Evolutionary conservation across 2,888 invertebrate genomes (phyloP).

Genomic region (Tetramorium bicarinatum): DNA sequence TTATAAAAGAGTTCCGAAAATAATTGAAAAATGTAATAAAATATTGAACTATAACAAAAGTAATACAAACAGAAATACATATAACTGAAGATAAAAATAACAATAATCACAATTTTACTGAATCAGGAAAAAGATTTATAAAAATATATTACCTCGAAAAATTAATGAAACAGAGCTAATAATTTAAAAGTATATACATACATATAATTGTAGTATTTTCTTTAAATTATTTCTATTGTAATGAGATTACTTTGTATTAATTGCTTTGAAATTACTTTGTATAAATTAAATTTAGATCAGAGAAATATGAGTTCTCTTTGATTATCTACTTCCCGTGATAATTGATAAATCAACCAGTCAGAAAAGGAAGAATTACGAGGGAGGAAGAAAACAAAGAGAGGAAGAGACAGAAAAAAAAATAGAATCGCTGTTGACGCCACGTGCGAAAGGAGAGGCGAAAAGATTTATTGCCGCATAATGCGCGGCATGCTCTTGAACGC

Average conservation of each 20-base stretch:
- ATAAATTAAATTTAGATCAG: not conserved
- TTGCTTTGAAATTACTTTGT: slow-evolving; percentile 12
- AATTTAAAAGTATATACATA: slow-evolving; percentile 4
- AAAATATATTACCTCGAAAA: not conserved
- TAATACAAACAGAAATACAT: not conserved
- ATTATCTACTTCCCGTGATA: slow-evolving; percentile 2
- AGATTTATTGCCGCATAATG: slow-evolving; percentile 67
- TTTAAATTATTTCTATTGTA: slow-evolving; percentile 9
- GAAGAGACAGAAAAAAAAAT: not conserved
- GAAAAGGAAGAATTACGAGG: not conserved
- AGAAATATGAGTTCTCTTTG: slow-evolving; percentile 7
- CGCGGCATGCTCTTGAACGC: slow-evolving; percentile 60
- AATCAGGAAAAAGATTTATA: slow-evolving; percentile 7
- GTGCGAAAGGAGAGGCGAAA: slow-evolving; percentile 40
- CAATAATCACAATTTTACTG: slow-evolving; percentile 6
- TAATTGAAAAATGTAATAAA: slow-evolving; percentile 4
- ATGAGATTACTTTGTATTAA: not conserved
- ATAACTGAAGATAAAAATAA: not conserved
- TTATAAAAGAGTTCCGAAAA: not conserved
- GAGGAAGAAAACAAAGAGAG: not conserved
- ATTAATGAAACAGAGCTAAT: not conserved
- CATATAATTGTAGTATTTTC: slow-evolving; percentile 1
- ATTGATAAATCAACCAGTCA: slow-evolving; percentile 28
- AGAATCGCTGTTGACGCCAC: slow-evolving; percentile 5
- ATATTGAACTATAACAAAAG: not conserved